Conservation (phyloP, 2,888 invertebrate species). For the Nomada lathburiana region DNA sequence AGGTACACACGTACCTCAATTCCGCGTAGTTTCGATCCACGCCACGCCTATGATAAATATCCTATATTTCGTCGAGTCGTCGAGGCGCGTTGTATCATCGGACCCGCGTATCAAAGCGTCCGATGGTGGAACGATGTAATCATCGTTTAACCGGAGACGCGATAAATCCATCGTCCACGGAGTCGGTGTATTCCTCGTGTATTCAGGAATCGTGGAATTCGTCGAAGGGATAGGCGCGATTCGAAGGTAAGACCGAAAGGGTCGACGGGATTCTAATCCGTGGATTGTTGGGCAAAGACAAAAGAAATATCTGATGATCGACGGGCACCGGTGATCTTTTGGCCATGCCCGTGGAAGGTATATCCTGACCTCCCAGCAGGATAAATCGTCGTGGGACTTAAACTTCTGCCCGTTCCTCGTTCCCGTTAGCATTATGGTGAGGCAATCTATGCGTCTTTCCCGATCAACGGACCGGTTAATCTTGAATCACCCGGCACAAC, state of each 20-base stretch:
- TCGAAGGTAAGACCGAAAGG: constrained; percentile 22
- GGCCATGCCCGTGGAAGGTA: constrained; percentile 16
- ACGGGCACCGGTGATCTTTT: constrained; percentile 58
- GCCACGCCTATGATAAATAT: constrained; percentile 47
- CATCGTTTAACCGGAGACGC: constrained; percentile 14
- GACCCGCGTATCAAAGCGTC: constrained; percentile 21
- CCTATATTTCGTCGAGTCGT: constrained; percentile 22
- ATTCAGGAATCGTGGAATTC: neutral
- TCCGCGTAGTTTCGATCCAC: constrained; percentile 28
- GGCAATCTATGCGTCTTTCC: constrained; percentile 23
- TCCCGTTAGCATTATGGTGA: constrained; percentile 6
- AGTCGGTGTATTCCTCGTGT: constrained; percentile 14
- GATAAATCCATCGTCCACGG: constrained; percentile 18
- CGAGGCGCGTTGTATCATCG: constrained; percentile 20
- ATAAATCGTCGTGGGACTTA: constrained; percentile 67
- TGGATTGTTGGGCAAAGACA: constrained; percentile 53
- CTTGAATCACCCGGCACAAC: constrained; percentile 71
- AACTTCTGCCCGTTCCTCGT: constrained; percentile 24
- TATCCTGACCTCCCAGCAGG: constrained; percentile 65
- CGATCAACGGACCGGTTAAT: constrained; percentile 67
- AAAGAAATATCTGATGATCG: constrained; percentile 52
- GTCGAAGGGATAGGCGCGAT: constrained; percentile 21
- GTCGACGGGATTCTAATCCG: constrained; percentile 29
- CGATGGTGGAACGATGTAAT: constrained; percentile 38
- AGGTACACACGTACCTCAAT: constrained; percentile 15